A percentile compares a stretch with the other conserved stretches of the same genome.
These are phyloP conservation scores for Netelia virgata DNA, from an alignment of 2,888 invertebrate species.

Conservation along the genomic window DNA sequence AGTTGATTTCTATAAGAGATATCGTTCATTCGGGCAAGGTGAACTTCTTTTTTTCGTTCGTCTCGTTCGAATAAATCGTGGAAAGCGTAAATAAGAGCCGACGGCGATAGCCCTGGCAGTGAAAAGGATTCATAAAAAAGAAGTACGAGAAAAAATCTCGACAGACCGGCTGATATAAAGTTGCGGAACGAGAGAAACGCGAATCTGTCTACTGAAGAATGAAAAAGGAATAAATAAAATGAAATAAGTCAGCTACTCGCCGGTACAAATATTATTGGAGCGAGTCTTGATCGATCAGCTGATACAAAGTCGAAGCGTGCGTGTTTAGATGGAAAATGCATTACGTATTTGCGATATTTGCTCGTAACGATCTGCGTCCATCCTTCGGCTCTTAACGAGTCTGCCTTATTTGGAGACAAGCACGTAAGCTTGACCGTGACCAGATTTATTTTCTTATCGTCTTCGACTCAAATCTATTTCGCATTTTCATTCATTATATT, in stretches of 20 bases:
- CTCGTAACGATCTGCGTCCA: slow-evolving; percentile 4
- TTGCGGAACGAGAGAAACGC: no score
- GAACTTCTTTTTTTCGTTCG: slow-evolving; percentile 3
- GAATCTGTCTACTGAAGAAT: no score
- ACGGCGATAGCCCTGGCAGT: not conserved
- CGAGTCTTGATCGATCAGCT: not conserved
- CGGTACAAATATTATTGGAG: not conserved
- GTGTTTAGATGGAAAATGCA: not conserved
- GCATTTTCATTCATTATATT: not conserved
- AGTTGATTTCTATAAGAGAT: not conserved
- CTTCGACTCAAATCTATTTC: not conserved
- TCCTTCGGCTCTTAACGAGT: slow-evolving; percentile 1
- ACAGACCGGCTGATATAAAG: not conserved
- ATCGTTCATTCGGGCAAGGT: slow-evolving; percentile 13
- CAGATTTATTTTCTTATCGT: not conserved
- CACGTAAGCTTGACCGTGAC: not conserved
- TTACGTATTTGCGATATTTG: slow-evolving; percentile 3
- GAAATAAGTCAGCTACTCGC: no score
- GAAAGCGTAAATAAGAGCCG: not conserved
- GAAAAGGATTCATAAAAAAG: slow-evolving; percentile 16
- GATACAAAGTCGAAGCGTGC: not conserved
- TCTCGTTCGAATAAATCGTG: not conserved
- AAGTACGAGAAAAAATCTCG: not conserved
- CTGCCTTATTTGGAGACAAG: not conserved
- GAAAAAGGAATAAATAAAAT: no score